Percentiles rank a stretch among this genome's conserved stretches.
phyloP scores from a whole-genome alignment of 2,888 invertebrate species.

The Eulithis prunata region DNA sequence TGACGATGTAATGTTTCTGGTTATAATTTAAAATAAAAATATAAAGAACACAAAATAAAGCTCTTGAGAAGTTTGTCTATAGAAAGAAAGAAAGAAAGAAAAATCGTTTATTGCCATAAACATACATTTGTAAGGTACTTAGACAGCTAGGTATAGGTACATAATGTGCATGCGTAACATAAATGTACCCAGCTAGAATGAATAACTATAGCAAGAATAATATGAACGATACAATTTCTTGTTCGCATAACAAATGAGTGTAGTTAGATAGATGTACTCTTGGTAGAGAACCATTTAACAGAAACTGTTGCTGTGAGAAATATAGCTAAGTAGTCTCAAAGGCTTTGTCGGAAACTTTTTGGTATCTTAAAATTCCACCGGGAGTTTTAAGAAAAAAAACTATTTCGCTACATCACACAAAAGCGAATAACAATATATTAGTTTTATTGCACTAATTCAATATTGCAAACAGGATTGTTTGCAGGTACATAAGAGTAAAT shows the following conservation, averaged over 20 bases:
- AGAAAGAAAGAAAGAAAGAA: too few relatives aligned
- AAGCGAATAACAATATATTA: neutral
- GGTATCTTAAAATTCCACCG: conserved; percentile 47
- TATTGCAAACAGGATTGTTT: conserved; percentile 10
- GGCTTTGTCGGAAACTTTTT: conserved; percentile 47
- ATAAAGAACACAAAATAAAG: too few relatives aligned
- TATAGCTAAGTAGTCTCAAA: conserved; percentile 45
- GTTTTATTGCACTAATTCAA: neutral
- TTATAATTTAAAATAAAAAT: too few relatives aligned
- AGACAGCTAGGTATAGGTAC: too few relatives aligned
- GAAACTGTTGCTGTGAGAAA: conserved; percentile 54
- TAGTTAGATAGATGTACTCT: neutral
- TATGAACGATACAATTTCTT: neutral
- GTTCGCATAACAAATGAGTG: conserved; percentile 2
- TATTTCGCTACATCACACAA: neutral
- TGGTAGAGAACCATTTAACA: conserved; percentile 39
- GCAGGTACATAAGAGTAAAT: neutral
- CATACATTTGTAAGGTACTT: too few relatives aligned
- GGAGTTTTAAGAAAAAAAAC: too few relatives aligned
- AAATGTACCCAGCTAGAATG: too few relatives aligned
- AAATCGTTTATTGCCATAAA: too few relatives aligned
- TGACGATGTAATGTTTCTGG: too few relatives aligned
- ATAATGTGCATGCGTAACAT: too few relatives aligned
- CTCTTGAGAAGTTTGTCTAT: too few relatives aligned
- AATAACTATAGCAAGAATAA: too few relatives aligned